A percentile compares a stretch with the other conserved stretches of the same genome.
Conservation (phyloP, 2,113 vertebrate species). For the Epinephelus lanceolatus region DNA sequence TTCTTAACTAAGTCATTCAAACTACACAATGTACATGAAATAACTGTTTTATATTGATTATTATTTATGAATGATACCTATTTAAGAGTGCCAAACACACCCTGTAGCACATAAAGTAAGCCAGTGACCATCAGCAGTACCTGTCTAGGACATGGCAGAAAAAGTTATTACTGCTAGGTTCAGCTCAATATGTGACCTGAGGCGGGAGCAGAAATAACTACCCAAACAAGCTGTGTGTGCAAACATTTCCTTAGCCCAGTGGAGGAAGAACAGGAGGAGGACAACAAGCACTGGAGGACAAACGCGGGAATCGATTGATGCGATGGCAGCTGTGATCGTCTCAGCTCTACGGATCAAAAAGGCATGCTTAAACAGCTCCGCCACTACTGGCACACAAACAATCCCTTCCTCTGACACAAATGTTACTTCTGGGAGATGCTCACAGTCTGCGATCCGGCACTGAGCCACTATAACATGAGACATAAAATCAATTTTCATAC, state of each 20-base stretch:
- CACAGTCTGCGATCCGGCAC: neutral
- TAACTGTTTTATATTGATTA: neutral
- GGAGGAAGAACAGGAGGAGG: constrained; percentile 19
- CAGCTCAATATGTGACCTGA: constrained; percentile 66
- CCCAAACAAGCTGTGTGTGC: constrained; percentile 52
- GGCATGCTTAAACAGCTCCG: constrained; percentile 14
- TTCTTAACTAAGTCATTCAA: no score
- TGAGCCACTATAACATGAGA: neutral
- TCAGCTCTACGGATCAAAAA: constrained; percentile 45
- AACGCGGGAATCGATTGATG: constrained; percentile 42
- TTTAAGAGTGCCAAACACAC: constrained; percentile 12
- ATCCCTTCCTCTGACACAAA: constrained; percentile 6
- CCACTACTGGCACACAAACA: neutral
- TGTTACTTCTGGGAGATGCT: constrained; percentile 1
- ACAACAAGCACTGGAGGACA: constrained; percentile 40
- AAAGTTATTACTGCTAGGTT: constrained; percentile 64
- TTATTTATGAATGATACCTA: constrained; percentile 1
- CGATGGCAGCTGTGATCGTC: constrained; percentile 42
- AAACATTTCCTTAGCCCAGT: constrained; percentile 47
- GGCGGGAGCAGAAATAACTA: constrained; percentile 65
- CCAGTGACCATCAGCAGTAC: constrained; percentile 33
- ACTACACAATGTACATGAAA: neutral
- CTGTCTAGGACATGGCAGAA: constrained; percentile 23
- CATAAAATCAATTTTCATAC: constrained; percentile 18
- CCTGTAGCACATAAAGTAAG: constrained; percentile 12